Conservation (phyloP, 2,113 vertebrate genomes). For the Dasyurus viverrinus region DNA sequence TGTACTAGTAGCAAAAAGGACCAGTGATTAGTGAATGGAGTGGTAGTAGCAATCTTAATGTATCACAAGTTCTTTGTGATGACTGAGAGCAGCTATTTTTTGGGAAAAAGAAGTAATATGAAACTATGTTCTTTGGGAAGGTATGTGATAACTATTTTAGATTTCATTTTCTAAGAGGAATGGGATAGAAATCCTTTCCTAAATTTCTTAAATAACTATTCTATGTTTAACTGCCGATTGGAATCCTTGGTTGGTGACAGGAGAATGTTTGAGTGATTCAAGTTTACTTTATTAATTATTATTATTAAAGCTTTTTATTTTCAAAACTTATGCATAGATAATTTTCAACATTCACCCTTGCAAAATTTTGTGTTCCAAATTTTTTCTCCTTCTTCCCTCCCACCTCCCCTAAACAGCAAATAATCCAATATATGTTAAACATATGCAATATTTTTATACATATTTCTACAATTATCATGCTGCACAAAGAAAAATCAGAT, state of each 20-base stretch:
- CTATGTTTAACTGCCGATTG: background rate
- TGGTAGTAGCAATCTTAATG: background rate
- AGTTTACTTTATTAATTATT: no score
- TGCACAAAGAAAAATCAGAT: no score
- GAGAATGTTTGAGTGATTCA: background rate
- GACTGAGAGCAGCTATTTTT: background rate
- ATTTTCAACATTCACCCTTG: no score
- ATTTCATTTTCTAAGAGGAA: background rate
- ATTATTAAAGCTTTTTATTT: no score
- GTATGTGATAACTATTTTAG: background rate
- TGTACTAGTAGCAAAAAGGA: background rate
- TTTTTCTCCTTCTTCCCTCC: no score
- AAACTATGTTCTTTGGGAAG: background rate
- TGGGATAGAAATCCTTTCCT: background rate
- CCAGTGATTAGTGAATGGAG: background rate
- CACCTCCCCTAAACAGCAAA: no score
- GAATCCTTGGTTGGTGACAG: background rate
- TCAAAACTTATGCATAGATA: no score
- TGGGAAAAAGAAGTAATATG: background rate
- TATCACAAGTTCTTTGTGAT: background rate
- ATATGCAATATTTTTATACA: no score
- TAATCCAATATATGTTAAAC: no score
- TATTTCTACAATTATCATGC: no score
- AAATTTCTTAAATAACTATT: background rate
- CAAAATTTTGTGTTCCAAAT: no score